These are phyloP conservation scores for Cotesia chilonis DNA, from an alignment of 1,140 invertebrate genomes.

Conservation along the genomic window DNA sequence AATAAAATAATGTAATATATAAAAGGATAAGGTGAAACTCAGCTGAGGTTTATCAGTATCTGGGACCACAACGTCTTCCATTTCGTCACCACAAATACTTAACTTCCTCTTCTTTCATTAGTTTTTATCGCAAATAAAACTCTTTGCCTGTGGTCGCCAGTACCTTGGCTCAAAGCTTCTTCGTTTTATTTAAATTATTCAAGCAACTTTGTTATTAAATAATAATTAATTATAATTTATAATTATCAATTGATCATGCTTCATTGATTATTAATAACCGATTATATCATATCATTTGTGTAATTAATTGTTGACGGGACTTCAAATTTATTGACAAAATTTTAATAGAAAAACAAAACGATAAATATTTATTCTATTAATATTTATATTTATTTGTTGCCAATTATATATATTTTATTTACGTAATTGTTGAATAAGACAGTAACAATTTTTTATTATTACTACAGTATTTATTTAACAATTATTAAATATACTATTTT, in stretches of 20 bases:
- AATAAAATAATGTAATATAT: neutral
- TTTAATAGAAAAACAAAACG: neutral
- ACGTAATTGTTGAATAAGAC: too few relatives aligned
- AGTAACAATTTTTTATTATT: neutral
- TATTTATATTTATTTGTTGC: conserved; percentile 7
- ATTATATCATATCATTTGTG: neutral
- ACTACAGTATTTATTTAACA: too few relatives aligned
- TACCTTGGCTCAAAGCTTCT: neutral
- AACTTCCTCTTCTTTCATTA: conserved; percentile 1
- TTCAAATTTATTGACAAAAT: neutral
- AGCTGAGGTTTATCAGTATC: neutral
- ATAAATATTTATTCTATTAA: too few relatives aligned
- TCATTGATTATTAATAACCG: conserved; percentile 12
- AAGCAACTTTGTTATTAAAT: neutral
- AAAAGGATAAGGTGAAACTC: conserved; percentile 1
- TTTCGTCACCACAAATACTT: conserved; percentile 9
- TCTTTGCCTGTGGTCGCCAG: neutral
- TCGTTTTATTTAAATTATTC: neutral
- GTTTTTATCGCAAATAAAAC: neutral
- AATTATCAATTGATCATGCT: conserved; percentile 16
- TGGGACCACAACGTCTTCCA: conserved; percentile 4
- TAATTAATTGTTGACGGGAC: neutral
- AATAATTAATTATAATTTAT: conserved; percentile 1
- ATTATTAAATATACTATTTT: conserved; percentile 1
- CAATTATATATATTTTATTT: neutral